phyloP scores from a whole-genome alignment of 2,113 vertebrate species.

The Cryptomyrus ogoouensis region DNA sequence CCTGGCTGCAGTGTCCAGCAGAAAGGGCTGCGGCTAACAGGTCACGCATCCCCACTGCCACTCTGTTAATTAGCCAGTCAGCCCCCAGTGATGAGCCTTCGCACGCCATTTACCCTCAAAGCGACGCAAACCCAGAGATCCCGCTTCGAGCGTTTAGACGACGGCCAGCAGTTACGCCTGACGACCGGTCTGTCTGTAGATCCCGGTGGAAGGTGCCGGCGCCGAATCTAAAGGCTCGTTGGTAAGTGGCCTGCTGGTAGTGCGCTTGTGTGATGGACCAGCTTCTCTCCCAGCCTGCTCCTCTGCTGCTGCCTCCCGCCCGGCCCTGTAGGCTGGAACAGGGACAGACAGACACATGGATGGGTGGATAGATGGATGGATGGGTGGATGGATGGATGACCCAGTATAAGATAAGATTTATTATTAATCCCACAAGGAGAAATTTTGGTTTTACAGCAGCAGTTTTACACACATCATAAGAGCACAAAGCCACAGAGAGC shows the following conservation, averaged over 20 bases:
- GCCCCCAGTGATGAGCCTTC: constrained; percentile 45
- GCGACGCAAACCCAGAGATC: constrained; percentile 32
- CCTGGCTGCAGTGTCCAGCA: not conserved
- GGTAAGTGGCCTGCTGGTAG: not conserved
- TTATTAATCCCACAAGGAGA: not conserved
- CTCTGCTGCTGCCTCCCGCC: not conserved
- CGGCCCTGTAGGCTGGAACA: not conserved
- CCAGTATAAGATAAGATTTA: not conserved
- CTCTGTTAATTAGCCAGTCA: constrained; percentile 45
- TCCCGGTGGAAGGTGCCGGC: too few relatives aligned
- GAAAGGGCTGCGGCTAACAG: constrained; percentile 23
- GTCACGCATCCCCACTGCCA: constrained; percentile 9
- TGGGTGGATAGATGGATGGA: too few relatives aligned
- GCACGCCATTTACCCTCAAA: constrained; percentile 46
- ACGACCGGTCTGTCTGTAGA: not conserved
- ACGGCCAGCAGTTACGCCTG: not conserved
- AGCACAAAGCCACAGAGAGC: not conserved
- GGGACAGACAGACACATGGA: not conserved
- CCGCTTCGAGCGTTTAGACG: constrained; percentile 12
- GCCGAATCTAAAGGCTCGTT: not conserved
- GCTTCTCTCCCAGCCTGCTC: not conserved
- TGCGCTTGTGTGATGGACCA: not conserved
- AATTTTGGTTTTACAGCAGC: not conserved
- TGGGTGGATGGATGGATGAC: not conserved
- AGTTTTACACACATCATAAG: not conserved